Conservation (phyloP, 2,797 vertebrate species). For the Euthynnus affinis region DNA sequence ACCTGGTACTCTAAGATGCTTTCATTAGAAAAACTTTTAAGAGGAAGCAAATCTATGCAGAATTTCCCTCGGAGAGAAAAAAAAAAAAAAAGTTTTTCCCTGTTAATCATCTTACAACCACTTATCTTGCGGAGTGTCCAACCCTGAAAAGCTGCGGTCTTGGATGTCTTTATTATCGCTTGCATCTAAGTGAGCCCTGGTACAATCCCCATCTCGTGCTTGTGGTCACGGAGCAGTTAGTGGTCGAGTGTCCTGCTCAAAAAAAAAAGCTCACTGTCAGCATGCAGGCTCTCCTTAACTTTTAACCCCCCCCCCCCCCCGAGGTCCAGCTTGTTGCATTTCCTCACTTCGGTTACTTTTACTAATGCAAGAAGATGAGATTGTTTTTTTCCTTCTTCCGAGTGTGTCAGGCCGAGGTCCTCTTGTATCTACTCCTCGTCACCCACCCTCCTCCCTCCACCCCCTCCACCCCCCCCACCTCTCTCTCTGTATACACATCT, state of each 20-base stretch:
- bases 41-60: not conserved
- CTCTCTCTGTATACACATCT: conserved; percentile 35
- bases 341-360: not conserved
- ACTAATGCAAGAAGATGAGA: conserved; percentile 14
- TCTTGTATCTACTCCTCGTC: conserved; percentile 36
- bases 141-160: conserved; percentile 12
- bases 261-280: not conserved
- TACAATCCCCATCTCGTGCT: not conserved
- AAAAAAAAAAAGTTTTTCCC: not conserved
- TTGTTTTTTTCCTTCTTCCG: not conserved
- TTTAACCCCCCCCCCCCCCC: no score
- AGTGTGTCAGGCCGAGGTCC: conserved; percentile 22
- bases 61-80: conserved; percentile 1
- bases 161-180: conserved; percentile 6
- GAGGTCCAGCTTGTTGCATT: not conserved
- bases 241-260: not conserved
- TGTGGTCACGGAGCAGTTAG: conserved; percentile 5
- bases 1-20: not conserved
- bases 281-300: not conserved
- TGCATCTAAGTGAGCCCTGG: conserved; percentile 9
- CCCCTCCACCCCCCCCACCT: not conserved
- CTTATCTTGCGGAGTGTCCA: conserved; percentile 18
- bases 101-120: conserved; percentile 2
- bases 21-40: not conserved
- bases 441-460: not conserved